A percentile compares a stretch with the other conserved stretches of the same genome.
These are phyloP conservation scores for Alethe diademata DNA, from an alignment of 2,113 vertebrate species.

Conservation along the genomic window DNA sequence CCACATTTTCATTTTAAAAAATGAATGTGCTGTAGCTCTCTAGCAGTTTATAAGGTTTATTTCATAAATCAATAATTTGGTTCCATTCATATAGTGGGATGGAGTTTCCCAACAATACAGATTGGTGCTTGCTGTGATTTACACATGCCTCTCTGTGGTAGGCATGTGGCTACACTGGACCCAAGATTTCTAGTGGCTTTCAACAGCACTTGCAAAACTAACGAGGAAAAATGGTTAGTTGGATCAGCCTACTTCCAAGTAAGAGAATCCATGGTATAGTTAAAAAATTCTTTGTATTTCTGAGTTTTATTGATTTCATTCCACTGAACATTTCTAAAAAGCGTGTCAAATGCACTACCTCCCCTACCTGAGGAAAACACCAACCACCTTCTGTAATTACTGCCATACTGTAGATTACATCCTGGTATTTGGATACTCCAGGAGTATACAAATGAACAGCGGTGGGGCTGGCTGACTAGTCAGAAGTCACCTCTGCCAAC, in stretches of 20 bases:
- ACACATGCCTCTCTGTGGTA: not conserved
- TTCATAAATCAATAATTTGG: not conserved
- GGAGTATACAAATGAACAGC: not conserved
- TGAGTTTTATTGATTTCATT: not conserved
- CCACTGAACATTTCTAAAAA: not conserved
- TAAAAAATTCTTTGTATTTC: not conserved
- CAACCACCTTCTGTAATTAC: not conserved
- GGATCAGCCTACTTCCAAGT: not conserved
- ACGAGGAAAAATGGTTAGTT: not conserved
- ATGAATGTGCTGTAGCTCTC: not conserved
- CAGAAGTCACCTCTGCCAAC: not conserved
- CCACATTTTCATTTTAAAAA: not conserved
- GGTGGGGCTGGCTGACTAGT: not conserved
- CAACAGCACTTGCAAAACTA: not conserved
- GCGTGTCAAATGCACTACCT: fast-evolving
- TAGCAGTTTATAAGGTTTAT: not conserved
- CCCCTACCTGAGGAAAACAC: not conserved
- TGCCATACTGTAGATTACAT: not conserved
- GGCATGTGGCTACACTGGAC: not conserved
- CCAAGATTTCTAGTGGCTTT: not conserved
- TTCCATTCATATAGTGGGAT: not conserved
- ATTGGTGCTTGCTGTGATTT: not conserved
- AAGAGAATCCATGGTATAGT: not conserved
- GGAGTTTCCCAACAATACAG: not conserved
- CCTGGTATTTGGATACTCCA: not conserved